Evolutionary conservation across 2,113 vertebrate genomes (phyloP).

Genomic region (Perccottus glenii): DNA sequence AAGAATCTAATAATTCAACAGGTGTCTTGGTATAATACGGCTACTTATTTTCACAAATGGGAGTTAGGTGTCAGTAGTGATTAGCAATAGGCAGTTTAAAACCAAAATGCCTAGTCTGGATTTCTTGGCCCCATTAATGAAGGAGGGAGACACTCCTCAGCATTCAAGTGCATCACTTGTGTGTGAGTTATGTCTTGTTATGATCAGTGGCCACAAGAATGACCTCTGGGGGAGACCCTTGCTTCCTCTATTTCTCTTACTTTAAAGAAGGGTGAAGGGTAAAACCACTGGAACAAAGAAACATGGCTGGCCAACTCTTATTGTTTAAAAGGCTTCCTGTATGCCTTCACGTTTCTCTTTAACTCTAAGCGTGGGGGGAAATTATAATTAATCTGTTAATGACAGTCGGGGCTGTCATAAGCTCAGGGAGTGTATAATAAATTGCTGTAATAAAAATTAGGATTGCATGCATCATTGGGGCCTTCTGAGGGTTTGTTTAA

Average conservation of each 20-base stretch:
- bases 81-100: background rate
- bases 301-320: conserved; percentile 56
- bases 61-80: too few species aligned
- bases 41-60: too few species aligned
- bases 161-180: conserved; percentile 46
- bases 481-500: conserved; percentile 86
- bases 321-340: conserved; percentile 67
- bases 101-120: conserved; percentile 25
- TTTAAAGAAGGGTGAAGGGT: conserved; percentile 65
- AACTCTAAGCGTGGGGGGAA: conserved; percentile 77
- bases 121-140: conserved; percentile 54
- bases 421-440: conserved; percentile 85
- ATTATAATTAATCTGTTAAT: conserved; percentile 91
- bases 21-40: background rate
- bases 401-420: conserved; percentile 85
- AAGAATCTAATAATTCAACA: background rate
- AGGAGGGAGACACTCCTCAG: conserved; percentile 49
- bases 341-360: conserved; percentile 73
- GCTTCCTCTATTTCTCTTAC: conserved; percentile 54
- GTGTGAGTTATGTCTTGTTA: conserved; percentile 58
- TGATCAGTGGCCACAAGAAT: conserved; percentile 53
- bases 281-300: conserved; percentile 66
- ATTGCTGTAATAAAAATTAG: conserved; percentile 89
- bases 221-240: conserved; percentile 44
- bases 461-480: conserved; percentile 85